These are phyloP conservation scores for Metaphire vulgaris DNA, from an alignment of 1,140 invertebrate genomes.

Conservation along the genomic window DNA sequence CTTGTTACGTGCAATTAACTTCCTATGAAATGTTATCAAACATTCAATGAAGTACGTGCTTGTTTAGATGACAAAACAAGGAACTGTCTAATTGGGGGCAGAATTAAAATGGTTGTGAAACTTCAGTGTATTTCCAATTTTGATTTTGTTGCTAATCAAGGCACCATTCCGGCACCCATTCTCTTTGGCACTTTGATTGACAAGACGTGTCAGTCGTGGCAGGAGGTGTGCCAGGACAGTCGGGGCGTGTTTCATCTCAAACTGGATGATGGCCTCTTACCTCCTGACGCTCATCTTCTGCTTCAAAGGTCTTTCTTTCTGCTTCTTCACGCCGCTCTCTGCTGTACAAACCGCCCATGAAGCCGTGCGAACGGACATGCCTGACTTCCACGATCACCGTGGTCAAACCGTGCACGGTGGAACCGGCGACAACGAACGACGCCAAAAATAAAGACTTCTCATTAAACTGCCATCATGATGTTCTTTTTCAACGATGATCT, in stretches of 20 bases:
- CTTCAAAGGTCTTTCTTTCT: conserved; percentile 36
- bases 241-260: conserved; percentile 43
- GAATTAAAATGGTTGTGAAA: too few species aligned
- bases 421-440: neutral
- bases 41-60: too few species aligned
- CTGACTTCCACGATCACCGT: neutral
- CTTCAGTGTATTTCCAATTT: too few species aligned
- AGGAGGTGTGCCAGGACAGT: conserved; percentile 34
- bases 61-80: too few species aligned
- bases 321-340: conserved; percentile 41
- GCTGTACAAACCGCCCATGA: conserved; percentile 37
- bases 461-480: neutral
- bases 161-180: conserved; percentile 51
- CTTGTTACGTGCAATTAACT: too few species aligned
- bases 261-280: conserved; percentile 43
- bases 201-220: conserved; percentile 48
- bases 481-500: too few species aligned
- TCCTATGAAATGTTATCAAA: too few species aligned
- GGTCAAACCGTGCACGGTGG: neutral
- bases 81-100: too few species aligned
- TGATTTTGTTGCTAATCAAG: too few species aligned
- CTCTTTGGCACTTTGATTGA: conserved; percentile 52
- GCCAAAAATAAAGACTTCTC: neutral
- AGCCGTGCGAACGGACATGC: neutral
- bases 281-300: conserved; percentile 36